Evolutionary conservation across 2,888 invertebrate genomes (phyloP).

Genomic region (Brachylomia viminalis): DNA sequence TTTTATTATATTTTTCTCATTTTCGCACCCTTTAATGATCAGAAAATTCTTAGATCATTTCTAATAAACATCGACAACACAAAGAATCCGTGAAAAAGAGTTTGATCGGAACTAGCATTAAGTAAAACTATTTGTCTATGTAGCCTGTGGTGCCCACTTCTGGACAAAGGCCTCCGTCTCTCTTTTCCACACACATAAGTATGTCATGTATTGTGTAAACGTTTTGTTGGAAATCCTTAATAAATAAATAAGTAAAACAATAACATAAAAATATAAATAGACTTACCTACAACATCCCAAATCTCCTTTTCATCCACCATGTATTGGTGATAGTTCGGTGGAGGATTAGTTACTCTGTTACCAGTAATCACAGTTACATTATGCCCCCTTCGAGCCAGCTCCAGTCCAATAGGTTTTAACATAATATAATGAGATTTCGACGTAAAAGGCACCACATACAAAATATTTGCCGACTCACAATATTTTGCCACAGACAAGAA

Average conservation of each 20-base stretch:
- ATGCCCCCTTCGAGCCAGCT: constrained; percentile 88
- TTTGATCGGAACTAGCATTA: not conserved
- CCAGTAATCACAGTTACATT: constrained; percentile 88
- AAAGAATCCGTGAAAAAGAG: not conserved
- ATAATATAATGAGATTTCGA: constrained; percentile 87
- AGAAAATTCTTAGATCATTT: not conserved
- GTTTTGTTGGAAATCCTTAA: not conserved
- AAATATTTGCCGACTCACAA: constrained; percentile 82
- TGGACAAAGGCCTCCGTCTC: not conserved
- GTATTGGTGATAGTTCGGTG: constrained; percentile 83
- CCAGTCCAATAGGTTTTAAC: constrained; percentile 85
- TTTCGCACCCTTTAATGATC: not conserved
- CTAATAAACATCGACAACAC: not conserved
- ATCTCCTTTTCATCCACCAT: constrained; percentile 80
- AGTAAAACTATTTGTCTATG: not conserved
- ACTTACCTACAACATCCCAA: constrained; percentile 83
- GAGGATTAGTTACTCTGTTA: constrained; percentile 76
- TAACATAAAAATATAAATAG: not conserved
- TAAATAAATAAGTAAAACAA: not conserved
- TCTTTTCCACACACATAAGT: not conserved
- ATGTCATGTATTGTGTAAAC: not conserved
- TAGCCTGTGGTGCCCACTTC: not conserved
- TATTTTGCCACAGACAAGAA: constrained; percentile 51
- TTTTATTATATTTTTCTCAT: not conserved
- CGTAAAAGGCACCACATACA: constrained; percentile 86